Evolutionary conservation across 2,797 vertebrate genomes (phyloP), one percentile per base, ranked within the genome.

Genomic region (Diceros bicornis): DNA sequence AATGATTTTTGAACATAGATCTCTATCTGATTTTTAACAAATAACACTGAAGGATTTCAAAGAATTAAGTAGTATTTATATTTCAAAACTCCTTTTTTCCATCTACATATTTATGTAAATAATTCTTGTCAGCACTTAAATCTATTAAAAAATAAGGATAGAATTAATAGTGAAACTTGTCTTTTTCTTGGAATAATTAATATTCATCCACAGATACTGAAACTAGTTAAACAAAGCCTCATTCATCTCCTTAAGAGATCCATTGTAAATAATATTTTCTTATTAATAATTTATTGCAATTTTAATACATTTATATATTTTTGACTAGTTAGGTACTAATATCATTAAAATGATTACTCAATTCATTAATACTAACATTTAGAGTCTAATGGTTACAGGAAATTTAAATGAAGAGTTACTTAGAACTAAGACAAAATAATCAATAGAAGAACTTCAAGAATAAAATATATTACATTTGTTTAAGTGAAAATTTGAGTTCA

Each of bases 401-500:
- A 55, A 32, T 93, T 87, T 55, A 74, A 41, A 62, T 62, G 21
- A 62, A 62, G 12, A 81, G 13, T 57, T 95, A 61, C 11, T 93
- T 18, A 52, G 47, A 78, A 78, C n/a, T 71, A 72, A n/a, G 7
- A 68, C 82, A 84, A 85, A 4, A 62, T 4, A 27, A 32, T 50
- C 66, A 92, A 12, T 18, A 47, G 5, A 81, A 83, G 0, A 47
- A 37, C 34, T 83, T 77, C 0, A 29, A 68, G 18, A 84, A 86
- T 87, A 34, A 92, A 74, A 78, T 62, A 37, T 52, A 11, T 44
- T 74, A 17, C 2, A 71, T 78, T 93, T 25, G 57, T 77, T 16
- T 84, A 92, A 77, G 9, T 32, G 7, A 93, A 90, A 93, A 74
- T 82, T 37, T 72, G 25, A 47, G 34, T 96, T 87, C 20, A 13